Percentiles rank a stretch among this genome's conserved stretches.
Conservation (phyloP, 2,888 invertebrate genomes). For the Orthonevra nobilis region DNA sequence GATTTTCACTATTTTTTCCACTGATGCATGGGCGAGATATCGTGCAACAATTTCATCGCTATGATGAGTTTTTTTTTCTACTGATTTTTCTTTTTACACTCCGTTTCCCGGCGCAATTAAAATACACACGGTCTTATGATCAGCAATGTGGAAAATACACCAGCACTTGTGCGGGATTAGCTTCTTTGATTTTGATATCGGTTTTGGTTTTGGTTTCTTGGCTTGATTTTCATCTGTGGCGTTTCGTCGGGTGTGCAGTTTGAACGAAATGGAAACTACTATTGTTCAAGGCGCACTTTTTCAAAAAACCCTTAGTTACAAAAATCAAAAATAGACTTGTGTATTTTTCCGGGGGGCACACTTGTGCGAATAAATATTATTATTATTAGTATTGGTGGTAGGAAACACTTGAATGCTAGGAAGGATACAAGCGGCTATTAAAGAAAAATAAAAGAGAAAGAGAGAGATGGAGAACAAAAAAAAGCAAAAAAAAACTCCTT, state of each 20-base stretch:
- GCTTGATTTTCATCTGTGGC: constrained; percentile 1
- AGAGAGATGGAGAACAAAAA: not conserved
- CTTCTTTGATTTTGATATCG: not conserved
- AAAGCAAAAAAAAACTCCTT: not conserved
- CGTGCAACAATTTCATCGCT: constrained; percentile 52
- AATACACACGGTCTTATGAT: constrained; percentile 33
- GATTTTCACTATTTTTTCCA: constrained; percentile 46
- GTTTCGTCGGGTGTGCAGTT: not conserved
- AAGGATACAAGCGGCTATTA: too few species aligned
- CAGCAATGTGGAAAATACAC: constrained; percentile 43
- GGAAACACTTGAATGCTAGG: constrained; percentile 9
- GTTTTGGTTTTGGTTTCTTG: not conserved
- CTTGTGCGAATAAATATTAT: not conserved
- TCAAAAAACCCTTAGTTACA: constrained; percentile 57
- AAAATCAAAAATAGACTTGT: constrained; percentile 56
- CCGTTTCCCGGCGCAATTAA: constrained; percentile 12
- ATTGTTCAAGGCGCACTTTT: not conserved
- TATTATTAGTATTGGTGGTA: constrained; percentile 1
- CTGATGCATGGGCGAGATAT: constrained; percentile 42
- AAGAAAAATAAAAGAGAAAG: too few species aligned
- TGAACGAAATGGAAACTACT: constrained; percentile 10
- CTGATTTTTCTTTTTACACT: constrained; percentile 16
- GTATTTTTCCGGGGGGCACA: constrained; percentile 51
- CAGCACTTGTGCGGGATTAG: not conserved
- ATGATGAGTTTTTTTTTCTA: constrained; percentile 25